Conservation (phyloP, 2,113 vertebrate genomes). For the Catharus fuscescens region DNA sequence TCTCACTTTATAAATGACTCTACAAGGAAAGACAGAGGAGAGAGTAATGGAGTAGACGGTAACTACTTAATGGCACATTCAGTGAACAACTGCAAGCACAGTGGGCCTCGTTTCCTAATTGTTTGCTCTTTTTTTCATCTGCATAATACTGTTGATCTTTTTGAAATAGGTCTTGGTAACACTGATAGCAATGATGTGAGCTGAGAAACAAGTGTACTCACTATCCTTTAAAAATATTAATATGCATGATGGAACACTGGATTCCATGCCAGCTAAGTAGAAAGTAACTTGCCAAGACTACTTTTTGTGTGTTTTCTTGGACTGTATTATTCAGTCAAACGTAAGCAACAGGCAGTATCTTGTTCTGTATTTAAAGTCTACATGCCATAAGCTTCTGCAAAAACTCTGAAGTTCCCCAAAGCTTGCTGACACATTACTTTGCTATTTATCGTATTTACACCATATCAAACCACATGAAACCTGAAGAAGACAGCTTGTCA, state of each 20-base stretch:
- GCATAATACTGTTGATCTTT: background rate
- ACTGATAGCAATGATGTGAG: background rate
- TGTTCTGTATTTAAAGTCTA: background rate
- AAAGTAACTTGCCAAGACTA: background rate
- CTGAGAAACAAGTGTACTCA: background rate
- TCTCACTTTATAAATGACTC: background rate
- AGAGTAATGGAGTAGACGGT: background rate
- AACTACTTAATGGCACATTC: background rate
- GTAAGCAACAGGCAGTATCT: slow-evolving; percentile 28
- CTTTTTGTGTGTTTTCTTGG: background rate
- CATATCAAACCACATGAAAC: slow-evolving; percentile 13
- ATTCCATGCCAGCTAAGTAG: background rate
- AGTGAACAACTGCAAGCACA: background rate
- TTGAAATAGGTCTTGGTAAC: background rate
- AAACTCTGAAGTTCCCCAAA: background rate
- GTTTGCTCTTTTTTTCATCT: background rate
- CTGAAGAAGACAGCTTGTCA: background rate
- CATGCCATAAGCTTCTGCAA: background rate
- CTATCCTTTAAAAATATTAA: background rate
- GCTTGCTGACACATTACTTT: background rate
- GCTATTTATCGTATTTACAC: background rate
- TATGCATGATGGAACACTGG: background rate
- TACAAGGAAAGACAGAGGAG: background rate
- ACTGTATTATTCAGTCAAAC: background rate
- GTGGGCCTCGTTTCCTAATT: background rate